Evolutionary conservation across 2,113 vertebrate species (phyloP).

Genomic region (Pedetes capensis): DNA sequence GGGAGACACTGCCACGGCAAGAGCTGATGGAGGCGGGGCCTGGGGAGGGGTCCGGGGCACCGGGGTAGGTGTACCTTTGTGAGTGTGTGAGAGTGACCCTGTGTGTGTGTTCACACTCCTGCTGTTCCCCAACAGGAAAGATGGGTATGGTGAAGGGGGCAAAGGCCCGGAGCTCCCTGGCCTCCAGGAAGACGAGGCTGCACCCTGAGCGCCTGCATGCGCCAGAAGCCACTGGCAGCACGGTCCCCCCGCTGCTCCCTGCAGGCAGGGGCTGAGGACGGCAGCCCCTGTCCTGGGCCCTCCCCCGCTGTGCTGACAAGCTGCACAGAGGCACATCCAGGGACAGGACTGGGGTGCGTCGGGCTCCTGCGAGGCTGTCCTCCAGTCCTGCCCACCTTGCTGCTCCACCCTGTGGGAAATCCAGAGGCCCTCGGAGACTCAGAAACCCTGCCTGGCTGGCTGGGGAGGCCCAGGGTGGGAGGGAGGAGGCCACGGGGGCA

Average conservation of each 20-base stretch:
- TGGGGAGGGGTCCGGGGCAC: not conserved
- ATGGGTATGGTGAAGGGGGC: slow-evolving; percentile 81
- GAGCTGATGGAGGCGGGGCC: not conserved
- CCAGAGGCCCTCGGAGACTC: not conserved
- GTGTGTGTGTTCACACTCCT: not conserved
- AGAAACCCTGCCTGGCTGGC: not conserved
- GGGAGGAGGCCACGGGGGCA: not conserved
- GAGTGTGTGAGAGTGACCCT: not conserved
- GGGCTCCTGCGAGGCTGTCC: slow-evolving; percentile 67
- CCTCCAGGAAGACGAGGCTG: slow-evolving; percentile 82
- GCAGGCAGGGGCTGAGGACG: slow-evolving; percentile 40
- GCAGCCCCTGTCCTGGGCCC: slow-evolving; percentile 18
- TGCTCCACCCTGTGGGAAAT: slow-evolving; percentile 1
- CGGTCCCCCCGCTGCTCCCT: slow-evolving; percentile 61
- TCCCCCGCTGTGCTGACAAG: slow-evolving; percentile 62
- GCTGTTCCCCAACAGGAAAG: slow-evolving; percentile 78
- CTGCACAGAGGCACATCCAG: slow-evolving; percentile 33
- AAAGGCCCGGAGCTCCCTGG: slow-evolving; percentile 83
- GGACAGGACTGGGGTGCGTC: slow-evolving; percentile 51
- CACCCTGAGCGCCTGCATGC: slow-evolving; percentile 81
- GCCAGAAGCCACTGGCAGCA: slow-evolving; percentile 58
- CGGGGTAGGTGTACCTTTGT: not conserved
- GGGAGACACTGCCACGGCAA: not conserved
- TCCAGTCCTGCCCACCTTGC: slow-evolving; percentile 61
- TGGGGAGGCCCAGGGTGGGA: slow-evolving; percentile 21